Conservation (phyloP, 2,797 vertebrate species). For the Novumbra hubbsi region DNA sequence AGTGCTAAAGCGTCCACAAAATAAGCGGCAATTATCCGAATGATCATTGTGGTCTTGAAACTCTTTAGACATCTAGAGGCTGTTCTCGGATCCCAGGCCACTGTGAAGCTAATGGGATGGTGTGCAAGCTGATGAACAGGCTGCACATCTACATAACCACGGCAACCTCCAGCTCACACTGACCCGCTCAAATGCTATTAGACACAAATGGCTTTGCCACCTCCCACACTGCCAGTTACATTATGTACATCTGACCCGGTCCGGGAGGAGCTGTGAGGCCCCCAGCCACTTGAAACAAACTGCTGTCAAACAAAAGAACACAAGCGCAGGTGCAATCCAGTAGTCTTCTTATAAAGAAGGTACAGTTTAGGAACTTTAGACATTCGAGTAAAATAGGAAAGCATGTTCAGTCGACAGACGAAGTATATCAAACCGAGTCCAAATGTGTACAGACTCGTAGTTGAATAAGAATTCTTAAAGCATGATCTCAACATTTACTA, state of each 20-base stretch:
- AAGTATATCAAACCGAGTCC: constrained; percentile 30
- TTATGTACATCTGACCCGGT: constrained; percentile 58
- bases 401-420: constrained; percentile 42
- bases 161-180: constrained; percentile 52
- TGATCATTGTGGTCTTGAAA: constrained; percentile 57
- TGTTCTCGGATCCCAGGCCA: constrained; percentile 64
- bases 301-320: constrained; percentile 66
- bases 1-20: constrained; percentile 80
- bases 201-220: constrained; percentile 37
- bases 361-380: constrained; percentile 70
- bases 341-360: constrained; percentile 85
- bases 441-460: constrained; percentile 61
- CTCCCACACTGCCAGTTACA: constrained; percentile 52
- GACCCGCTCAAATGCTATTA: constrained; percentile 53
- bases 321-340: constrained; percentile 69
- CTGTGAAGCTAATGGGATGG: constrained; percentile 68
- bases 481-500: constrained; percentile 23
- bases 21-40: constrained; percentile 78
- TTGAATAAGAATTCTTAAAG: constrained; percentile 48
- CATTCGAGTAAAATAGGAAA: constrained; percentile 54
- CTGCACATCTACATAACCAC: constrained; percentile 65
- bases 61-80: constrained; percentile 62
- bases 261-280: constrained; percentile 52
- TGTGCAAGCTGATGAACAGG: constrained; percentile 67
- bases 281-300: constrained; percentile 66